Evolutionary conservation across 2,888 invertebrate species (phyloP).

Genomic region (Eupithecia vulgata): DNA sequence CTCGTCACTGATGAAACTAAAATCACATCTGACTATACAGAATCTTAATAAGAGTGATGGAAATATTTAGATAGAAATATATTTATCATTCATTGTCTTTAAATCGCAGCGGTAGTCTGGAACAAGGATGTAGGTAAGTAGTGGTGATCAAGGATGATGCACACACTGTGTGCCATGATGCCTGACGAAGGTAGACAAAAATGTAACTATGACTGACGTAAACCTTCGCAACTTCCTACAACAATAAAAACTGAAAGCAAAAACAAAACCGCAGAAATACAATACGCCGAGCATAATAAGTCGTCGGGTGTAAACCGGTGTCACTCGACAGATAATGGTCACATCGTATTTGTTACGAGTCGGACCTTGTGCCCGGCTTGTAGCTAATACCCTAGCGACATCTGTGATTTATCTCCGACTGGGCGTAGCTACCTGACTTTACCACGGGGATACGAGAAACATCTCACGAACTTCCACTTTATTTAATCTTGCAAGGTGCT

Average conservation of each 20-base stretch:
- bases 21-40: too few relatives aligned
- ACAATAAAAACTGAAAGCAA: conserved; percentile 18
- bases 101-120: not conserved
- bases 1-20: too few relatives aligned
- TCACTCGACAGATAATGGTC: conserved; percentile 36
- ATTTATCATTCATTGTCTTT: not conserved
- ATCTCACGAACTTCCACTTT: conserved; percentile 11
- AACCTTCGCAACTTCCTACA: conserved; percentile 2
- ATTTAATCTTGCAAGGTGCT: conserved; percentile 15
- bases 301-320: conserved; percentile 33
- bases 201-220: not conserved
- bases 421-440: conserved; percentile 30
- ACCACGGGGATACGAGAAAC: conserved; percentile 22
- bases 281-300: conserved; percentile 36
- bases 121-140: not conserved
- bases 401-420: conserved; percentile 48
- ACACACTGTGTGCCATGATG: not conserved
- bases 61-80: too few relatives aligned
- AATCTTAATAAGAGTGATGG: too few relatives aligned
- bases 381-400: conserved; percentile 46
- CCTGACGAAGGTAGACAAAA: not conserved
- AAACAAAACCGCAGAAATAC: conserved; percentile 20
- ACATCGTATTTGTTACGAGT: conserved; percentile 47
- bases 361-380: conserved; percentile 41
- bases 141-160: not conserved